Percentiles rank a stretch among this genome's conserved stretches.
Conservation (phyloP, 2,888 invertebrate genomes). For the Dugesia japonica region DNA sequence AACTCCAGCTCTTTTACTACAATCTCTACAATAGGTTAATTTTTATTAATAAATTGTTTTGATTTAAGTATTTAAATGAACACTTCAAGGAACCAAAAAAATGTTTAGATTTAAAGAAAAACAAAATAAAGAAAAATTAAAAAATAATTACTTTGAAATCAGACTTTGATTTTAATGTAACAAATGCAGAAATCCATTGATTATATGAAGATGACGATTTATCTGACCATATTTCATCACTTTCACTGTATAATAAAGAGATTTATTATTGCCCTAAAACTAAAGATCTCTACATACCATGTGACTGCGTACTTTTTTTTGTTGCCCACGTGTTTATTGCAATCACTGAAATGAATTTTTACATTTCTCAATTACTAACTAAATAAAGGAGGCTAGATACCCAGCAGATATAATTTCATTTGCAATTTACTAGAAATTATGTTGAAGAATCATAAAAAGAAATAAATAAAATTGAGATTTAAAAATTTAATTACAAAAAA, state of each 20-base stretch:
- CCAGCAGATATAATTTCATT: no score
- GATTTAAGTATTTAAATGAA: no score
- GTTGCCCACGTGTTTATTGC: constrained; percentile 24
- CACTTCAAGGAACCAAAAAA: no score
- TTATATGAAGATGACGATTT: background rate
- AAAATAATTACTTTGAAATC: constrained; percentile 25
- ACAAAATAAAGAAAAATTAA: background rate
- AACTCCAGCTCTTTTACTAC: constrained; percentile 21
- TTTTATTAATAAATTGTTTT: no score
- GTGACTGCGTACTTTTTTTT: constrained; percentile 27
- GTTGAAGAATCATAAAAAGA: no score
- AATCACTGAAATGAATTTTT: background rate
- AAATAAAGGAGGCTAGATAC: no score
- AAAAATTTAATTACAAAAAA: no score
- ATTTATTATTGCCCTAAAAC: no score
- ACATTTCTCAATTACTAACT: no score
- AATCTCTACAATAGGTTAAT: background rate
- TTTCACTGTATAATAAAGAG: constrained; percentile 33
- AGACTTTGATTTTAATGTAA: background rate
- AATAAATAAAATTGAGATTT: no score
- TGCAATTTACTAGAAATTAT: no score
- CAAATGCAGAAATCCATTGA: constrained; percentile 11
- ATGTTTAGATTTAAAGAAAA: background rate
- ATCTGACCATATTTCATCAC: constrained; percentile 29
- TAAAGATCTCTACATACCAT: background rate